Evolutionary conservation across 2,113 vertebrate genomes (phyloP).

Genomic region (Mixornis gularis): DNA sequence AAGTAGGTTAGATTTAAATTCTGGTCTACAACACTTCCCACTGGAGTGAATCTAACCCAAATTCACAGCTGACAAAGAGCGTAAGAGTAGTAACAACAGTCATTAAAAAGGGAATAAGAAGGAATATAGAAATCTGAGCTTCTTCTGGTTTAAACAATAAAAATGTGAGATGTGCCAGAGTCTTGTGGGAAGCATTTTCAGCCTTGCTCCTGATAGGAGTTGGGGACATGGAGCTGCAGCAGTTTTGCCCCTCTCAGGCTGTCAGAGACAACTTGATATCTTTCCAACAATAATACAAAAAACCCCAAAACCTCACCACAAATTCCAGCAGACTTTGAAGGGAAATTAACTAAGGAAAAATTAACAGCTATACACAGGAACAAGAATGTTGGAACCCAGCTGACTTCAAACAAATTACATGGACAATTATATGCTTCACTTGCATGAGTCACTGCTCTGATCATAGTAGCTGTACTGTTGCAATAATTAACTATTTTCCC

Average conservation of each 20-base stretch:
- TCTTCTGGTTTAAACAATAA: neutral
- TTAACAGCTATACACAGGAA: neutral
- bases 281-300: neutral
- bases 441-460: neutral
- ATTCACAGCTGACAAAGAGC: neutral
- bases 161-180: neutral
- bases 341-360: neutral
- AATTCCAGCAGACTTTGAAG: neutral
- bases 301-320: neutral
- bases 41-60: neutral
- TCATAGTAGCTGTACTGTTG: neutral
- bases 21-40: neutral
- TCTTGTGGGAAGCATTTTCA: neutral
- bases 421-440: neutral
- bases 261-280: neutral
- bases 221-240: neutral
- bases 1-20: neutral
- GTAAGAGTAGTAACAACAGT: neutral
- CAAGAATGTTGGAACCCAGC: neutral
- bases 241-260: neutral
- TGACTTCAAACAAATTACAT: conserved; percentile 19
- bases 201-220: neutral
- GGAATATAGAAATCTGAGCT: neutral
- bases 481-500: neutral
- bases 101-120: neutral